Evolutionary conservation across 2,888 invertebrate genomes (phyloP).

Genomic region (Cartodere bifasciata): DNA sequence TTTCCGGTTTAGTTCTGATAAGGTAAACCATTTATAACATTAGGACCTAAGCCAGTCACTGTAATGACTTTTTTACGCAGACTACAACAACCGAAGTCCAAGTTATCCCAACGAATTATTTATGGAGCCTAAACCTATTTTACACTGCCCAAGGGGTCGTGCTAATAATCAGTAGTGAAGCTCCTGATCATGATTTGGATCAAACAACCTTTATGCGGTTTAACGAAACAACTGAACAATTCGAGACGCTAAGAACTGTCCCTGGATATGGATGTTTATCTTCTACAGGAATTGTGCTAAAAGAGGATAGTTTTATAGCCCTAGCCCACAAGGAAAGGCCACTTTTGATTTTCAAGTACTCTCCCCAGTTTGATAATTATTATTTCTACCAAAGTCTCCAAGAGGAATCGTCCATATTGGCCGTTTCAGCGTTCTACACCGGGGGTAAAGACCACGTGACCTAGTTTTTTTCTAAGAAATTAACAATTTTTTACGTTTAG

Average conservation of each 20-base stretch:
- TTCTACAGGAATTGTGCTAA: slow-evolving; percentile 24
- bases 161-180: slow-evolving; percentile 24
- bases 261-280: slow-evolving; percentile 24
- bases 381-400: slow-evolving; percentile 28
- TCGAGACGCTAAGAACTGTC: slow-evolving; percentile 23
- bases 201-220: slow-evolving; percentile 25
- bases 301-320: slow-evolving; percentile 26
- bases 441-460: slow-evolving; percentile 21
- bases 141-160: slow-evolving; percentile 27
- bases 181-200: slow-evolving; percentile 12
- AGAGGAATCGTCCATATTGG: slow-evolving; percentile 22
- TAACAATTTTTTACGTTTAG: no score
- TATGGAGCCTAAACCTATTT: slow-evolving; percentile 24
- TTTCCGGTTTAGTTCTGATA: slow-evolving; percentile 22
- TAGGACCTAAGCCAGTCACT: background rate
- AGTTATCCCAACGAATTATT: slow-evolving; percentile 23
- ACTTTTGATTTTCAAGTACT: slow-evolving; percentile 27
- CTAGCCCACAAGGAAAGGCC: slow-evolving; percentile 24
- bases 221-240: slow-evolving; percentile 23
- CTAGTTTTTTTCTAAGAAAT: slow-evolving; percentile 9
- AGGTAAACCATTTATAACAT: slow-evolving; percentile 17
- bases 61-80: slow-evolving; percentile 12
- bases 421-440: slow-evolving; percentile 27
- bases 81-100: slow-evolving; percentile 22
- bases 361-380: slow-evolving; percentile 25